Evolutionary conservation across 2,888 invertebrate species (phyloP).

Genomic region (Troides oblongomaculatus): DNA sequence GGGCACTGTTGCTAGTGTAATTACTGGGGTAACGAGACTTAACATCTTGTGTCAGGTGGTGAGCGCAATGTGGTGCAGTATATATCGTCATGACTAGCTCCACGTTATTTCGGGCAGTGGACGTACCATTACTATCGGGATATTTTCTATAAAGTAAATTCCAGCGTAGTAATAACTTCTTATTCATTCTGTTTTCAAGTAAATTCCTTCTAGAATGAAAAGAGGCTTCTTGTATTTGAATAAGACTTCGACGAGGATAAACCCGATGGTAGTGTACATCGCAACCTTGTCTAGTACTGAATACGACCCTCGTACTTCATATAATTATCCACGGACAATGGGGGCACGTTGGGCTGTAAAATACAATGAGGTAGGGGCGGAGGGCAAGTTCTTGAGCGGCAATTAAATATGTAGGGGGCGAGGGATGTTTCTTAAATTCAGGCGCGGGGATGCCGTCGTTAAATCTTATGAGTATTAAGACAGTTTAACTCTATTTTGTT

Average conservation of each 20-base stretch:
- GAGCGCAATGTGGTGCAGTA: too few relatives aligned
- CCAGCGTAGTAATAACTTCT: too few relatives aligned
- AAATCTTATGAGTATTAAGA: slow-evolving; percentile 25
- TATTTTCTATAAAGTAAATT: too few relatives aligned
- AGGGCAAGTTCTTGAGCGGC: slow-evolving; percentile 18
- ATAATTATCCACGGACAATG: slow-evolving; percentile 27
- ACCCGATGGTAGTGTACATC: neutral
- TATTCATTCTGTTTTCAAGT: too few relatives aligned
- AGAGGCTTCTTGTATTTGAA: slow-evolving; percentile 1
- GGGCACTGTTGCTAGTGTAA: too few relatives aligned
- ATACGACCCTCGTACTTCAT: slow-evolving; percentile 14
- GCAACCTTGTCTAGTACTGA: slow-evolving; percentile 12
- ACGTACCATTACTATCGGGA: too few relatives aligned
- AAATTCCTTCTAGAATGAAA: neutral
- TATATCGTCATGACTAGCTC: too few relatives aligned
- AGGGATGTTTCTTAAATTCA: slow-evolving; percentile 20
- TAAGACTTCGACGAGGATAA: neutral
- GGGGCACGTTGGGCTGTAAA: slow-evolving; percentile 18
- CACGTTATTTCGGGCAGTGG: too few relatives aligned
- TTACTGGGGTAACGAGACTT: too few relatives aligned
- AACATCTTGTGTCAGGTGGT: too few relatives aligned
- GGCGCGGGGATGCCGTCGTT: slow-evolving; percentile 17
- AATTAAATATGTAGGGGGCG: slow-evolving; percentile 27
- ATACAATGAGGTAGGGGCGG: slow-evolving; percentile 16
- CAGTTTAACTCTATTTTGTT: slow-evolving; percentile 16